Evolutionary conservation across 1,140 invertebrate species (phyloP), one percentile per base, ranked within the genome.

Genomic region (Eriocheir sinensis): DNA sequence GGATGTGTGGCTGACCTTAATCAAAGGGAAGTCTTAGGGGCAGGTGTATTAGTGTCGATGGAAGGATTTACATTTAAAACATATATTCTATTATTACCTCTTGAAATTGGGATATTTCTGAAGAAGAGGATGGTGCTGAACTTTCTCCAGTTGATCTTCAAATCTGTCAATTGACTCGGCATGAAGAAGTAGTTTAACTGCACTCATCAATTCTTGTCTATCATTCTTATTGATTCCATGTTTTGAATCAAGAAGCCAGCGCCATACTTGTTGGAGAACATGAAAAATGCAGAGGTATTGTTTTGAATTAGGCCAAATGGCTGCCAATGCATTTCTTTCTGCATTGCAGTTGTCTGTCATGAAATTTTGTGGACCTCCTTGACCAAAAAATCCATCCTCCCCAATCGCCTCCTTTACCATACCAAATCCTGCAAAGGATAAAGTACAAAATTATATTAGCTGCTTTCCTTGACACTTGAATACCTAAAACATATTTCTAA

Each of bases 211-310:
- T 34, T 91, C 89, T 34, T 91, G 89, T 9, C 89, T 17, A 60
- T 91, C 89, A 17, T 91, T 34, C 32, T 91, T 79, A 21, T 60
- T 91, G 8, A 91, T 79, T 17, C 30, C 38, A 91, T 91, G 89
- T 34, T 79, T 91, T 6, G 30, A 60, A 34, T 91, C 89, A 91
- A 91, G 89, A 21, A 91, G 89, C 89, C 89, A 91, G 3, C 89
- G 60, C 89, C 89, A 91, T 34, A 91, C 89, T 72, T 91, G 89
- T 32, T 91, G 89, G 36, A 91, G 89, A 15, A 91, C 2, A 34
- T 91, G 89, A 36, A 91, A 91, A 91, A 91, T 91, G 48, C 89
- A 91, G 9, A 91, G 30, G 36, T 32, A 91, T n/a, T 91, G 44
- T 91, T 32, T 17, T 32, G 60, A 17, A 32, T 3, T 32, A 91